These are phyloP conservation scores for Ceyx cyanopectus DNA, from an alignment of 2,113 vertebrate species.

Conservation along the genomic window DNA sequence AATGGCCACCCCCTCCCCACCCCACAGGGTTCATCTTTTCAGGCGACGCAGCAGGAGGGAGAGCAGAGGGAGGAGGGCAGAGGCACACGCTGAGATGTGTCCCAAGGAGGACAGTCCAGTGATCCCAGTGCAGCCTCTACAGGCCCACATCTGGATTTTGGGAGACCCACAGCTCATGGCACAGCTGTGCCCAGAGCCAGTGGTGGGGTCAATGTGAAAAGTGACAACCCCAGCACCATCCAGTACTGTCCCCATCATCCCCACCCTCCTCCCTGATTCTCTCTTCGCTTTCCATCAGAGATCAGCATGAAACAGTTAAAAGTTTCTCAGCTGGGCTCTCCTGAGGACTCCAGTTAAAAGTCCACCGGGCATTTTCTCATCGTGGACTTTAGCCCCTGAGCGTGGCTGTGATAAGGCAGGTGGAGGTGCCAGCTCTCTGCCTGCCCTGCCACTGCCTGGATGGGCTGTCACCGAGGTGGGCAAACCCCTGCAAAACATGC, in stretches of 20 bases:
- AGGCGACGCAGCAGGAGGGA: background rate
- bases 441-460: background rate
- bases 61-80: background rate
- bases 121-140: background rate
- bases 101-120: background rate
- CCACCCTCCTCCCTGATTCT: fast-evolving
- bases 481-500: background rate
- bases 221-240: background rate
- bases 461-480: fast-evolving
- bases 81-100: fast-evolving
- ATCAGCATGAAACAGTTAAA: slow-evolving; percentile 21
- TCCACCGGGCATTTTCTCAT: slow-evolving; percentile 48
- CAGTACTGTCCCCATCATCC: fast-evolving
- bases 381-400: slow-evolving; percentile 38
- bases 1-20: background rate
- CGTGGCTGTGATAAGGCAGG: background rate
- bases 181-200: background rate
- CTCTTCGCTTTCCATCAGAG: background rate
- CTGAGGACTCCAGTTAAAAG: slow-evolving; percentile 44
- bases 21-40: background rate
- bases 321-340: background rate
- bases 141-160: background rate
- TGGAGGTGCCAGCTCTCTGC: background rate
- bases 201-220: fast-evolving
- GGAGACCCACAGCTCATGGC: fast-evolving